Percentiles rank a stretch among this genome's conserved stretches.
phyloP scores from a whole-genome alignment of 2,113 vertebrate species.

The Catharus fuscescens region DNA sequence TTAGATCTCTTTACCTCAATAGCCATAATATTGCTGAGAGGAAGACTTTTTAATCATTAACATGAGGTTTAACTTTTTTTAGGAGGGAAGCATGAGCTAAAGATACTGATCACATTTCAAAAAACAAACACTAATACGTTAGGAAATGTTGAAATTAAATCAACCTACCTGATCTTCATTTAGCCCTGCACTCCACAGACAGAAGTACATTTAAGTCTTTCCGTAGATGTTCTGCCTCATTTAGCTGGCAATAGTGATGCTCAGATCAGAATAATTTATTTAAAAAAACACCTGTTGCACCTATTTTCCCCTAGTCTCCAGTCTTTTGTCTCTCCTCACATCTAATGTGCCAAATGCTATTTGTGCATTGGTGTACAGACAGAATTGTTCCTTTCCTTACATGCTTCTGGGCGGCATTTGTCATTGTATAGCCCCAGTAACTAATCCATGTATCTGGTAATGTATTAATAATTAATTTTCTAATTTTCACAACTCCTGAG shows the following conservation, averaged over 20 bases:
- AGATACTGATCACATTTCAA: background rate
- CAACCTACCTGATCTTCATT: background rate
- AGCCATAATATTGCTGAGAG: accelerated
- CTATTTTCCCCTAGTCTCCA: background rate
- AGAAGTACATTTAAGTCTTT: background rate
- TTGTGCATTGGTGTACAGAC: background rate
- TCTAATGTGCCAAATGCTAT: background rate
- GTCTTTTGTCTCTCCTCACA: background rate
- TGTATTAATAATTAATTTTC: background rate
- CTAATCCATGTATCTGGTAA: background rate
- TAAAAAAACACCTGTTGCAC: accelerated
- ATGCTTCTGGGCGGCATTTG: background rate
- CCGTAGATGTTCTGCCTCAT: background rate
- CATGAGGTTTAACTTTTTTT: background rate
- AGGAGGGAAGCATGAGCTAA: background rate
- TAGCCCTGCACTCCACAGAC: background rate
- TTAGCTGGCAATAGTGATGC: background rate
- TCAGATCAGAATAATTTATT: background rate
- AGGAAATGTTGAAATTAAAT: background rate
- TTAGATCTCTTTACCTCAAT: background rate
- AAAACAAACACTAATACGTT: background rate
- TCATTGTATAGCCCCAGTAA: background rate
- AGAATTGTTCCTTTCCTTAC: background rate
- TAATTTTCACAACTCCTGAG: background rate
- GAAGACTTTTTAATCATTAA: background rate